These are phyloP conservation scores for Phodopus roborovskii DNA, from an alignment of 2,113 vertebrate species.

Conservation along the genomic window DNA sequence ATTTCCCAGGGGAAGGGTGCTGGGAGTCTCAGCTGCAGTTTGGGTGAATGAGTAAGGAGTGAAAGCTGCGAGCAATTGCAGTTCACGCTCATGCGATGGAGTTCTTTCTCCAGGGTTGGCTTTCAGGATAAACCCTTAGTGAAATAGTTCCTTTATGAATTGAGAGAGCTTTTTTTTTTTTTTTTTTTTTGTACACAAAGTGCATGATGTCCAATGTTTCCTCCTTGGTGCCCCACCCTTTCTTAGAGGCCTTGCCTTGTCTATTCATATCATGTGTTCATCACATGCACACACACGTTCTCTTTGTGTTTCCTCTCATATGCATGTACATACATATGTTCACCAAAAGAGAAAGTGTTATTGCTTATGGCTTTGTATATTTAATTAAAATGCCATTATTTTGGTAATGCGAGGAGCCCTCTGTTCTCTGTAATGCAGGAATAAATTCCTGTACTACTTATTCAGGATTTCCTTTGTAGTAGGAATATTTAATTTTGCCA, in stretches of 20 bases:
- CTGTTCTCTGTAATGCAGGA: background rate
- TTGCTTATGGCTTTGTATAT: background rate
- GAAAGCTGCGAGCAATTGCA: background rate
- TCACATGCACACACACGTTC: rapidly evolving
- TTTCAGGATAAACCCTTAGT: background rate
- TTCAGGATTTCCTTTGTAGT: background rate
- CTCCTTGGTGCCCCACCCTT: background rate
- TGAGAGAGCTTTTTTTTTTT: too few relatives aligned
- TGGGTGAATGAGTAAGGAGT: background rate
- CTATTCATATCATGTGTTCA: background rate
- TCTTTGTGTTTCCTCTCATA: background rate
- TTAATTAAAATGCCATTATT: constrained; percentile 21
- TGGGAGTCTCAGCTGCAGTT: background rate
- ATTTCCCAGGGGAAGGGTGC: background rate
- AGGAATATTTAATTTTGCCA: background rate
- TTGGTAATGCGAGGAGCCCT: background rate
- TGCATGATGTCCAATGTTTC: background rate
- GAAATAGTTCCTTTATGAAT: background rate
- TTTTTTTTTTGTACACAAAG: background rate
- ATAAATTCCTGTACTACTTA: background rate
- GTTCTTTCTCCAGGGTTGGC: background rate
- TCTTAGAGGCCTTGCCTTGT: background rate
- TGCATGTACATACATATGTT: background rate
- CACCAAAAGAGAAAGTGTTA: background rate
- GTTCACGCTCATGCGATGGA: background rate